Percentiles rank a stretch among this genome's conserved stretches.
Conservation (phyloP, 2,888 invertebrate species). For the Sycophila texana region DNA sequence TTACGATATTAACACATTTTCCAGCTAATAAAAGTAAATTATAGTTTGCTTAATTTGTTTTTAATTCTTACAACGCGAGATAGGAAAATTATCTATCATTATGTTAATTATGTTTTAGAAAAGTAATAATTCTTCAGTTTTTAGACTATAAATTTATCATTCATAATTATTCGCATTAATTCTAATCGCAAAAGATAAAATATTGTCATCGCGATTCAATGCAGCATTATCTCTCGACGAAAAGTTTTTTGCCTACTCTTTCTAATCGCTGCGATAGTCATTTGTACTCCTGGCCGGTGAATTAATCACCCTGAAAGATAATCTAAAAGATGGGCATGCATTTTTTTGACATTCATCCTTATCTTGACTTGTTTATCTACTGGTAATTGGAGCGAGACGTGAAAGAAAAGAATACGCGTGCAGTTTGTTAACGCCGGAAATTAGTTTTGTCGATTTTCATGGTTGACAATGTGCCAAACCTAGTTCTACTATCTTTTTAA, state of each 20-base stretch:
- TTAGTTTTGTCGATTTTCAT: slow-evolving; percentile 36
- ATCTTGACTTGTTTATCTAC: slow-evolving; percentile 42
- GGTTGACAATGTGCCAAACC: slow-evolving; percentile 41
- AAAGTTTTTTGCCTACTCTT: not conserved
- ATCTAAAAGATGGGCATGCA: slow-evolving; percentile 5
- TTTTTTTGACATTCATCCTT: slow-evolving; percentile 5
- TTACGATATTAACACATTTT: too few species aligned
- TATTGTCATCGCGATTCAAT: slow-evolving; percentile 3
- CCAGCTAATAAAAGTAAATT: too few species aligned
- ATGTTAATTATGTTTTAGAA: too few species aligned
- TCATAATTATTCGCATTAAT: too few species aligned
- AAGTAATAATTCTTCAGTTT: too few species aligned
- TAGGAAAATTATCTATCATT: too few species aligned
- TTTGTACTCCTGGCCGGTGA: not conserved
- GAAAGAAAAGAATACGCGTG: slow-evolving; percentile 18
- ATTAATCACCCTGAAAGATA: slow-evolving; percentile 30
- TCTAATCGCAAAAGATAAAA: too few species aligned
- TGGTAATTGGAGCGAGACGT: slow-evolving; percentile 42
- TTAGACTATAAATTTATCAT: too few species aligned
- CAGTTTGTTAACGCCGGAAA: slow-evolving; percentile 37
- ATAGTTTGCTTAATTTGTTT: too few species aligned
- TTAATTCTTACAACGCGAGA: too few species aligned
- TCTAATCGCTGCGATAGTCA: not conserved
- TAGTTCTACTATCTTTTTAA: slow-evolving; percentile 2
- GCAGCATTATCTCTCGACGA: not conserved